Conservation (phyloP, 2,113 vertebrate genomes). For the Polypterus senegalus region DNA sequence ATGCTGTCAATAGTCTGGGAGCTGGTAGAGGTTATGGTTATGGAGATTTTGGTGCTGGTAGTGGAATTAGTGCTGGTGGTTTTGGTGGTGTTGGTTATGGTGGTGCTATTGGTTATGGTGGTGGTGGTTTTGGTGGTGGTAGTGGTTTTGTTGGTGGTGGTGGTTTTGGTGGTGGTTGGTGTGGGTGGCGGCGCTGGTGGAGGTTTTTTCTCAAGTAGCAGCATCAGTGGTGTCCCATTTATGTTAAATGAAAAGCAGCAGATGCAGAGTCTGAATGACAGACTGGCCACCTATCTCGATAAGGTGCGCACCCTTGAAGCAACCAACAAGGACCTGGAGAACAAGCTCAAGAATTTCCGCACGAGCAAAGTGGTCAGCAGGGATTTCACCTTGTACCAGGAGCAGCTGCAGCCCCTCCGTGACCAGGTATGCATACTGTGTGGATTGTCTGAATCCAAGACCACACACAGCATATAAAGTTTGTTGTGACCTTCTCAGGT, state of each 20-base stretch:
- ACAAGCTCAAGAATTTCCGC: constrained; percentile 17
- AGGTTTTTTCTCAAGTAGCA: constrained; percentile 8
- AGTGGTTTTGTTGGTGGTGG: neutral
- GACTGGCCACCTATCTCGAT: constrained; percentile 22
- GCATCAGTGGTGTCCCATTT: constrained; percentile 12
- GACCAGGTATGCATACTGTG: constrained; percentile 15
- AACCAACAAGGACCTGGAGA: constrained; percentile 20
- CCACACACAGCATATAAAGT: too few relatives aligned
- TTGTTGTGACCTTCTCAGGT: too few relatives aligned
- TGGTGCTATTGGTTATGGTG: neutral
- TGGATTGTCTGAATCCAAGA: too few relatives aligned
- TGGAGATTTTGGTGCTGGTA: neutral
- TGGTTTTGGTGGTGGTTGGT: neutral
- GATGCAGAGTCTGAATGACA: constrained; percentile 23
- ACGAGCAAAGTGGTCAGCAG: constrained; percentile 2
- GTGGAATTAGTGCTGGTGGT: neutral
- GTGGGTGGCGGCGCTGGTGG: neutral
- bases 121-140: neutral
- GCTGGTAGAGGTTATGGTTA: neutral
- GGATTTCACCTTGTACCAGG: constrained; percentile 15
- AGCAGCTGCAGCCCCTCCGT: constrained; percentile 8
- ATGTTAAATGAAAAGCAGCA: constrained; percentile 17
- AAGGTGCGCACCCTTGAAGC: constrained; percentile 23
- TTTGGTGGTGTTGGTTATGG: neutral
- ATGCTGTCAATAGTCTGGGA: too few relatives aligned